Evolutionary conservation across 2,113 vertebrate species (phyloP).

Genomic region (Phodopus roborovskii): DNA sequence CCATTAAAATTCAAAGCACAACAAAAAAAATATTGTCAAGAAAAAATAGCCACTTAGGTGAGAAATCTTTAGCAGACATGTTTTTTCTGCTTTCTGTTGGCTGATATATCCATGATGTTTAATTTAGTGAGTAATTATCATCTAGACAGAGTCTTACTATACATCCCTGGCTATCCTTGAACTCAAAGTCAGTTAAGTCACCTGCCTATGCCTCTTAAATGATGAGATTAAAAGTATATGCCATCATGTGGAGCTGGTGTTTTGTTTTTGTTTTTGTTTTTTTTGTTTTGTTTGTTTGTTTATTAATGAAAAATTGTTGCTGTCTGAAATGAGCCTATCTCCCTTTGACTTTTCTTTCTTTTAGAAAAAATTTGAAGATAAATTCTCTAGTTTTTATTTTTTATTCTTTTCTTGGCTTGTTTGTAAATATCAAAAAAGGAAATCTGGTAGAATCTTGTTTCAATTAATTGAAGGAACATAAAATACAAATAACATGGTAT

Average conservation of each 20-base stretch:
- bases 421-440: not conserved
- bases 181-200: not conserved
- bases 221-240: not conserved
- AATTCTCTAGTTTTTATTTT: not conserved
- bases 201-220: not conserved
- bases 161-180: not conserved
- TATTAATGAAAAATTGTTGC: not conserved
- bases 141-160: not conserved
- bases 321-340: not conserved
- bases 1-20: not conserved
- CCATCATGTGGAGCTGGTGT: not conserved
- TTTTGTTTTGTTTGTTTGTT: not conserved
- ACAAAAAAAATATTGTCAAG: not conserved
- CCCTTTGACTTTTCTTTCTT: conserved; percentile 12
- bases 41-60: not conserved
- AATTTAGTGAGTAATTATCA: not conserved
- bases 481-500: conserved; percentile 11
- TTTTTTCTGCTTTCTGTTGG: not conserved
- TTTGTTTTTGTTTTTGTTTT: not conserved
- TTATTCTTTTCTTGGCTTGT: conserved; percentile 27
- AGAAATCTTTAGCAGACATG: not conserved
- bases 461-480: conserved; percentile 16
- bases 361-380: conserved; percentile 46
- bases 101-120: not conserved
- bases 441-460: conserved; percentile 40